Evolutionary conservation across 1,140 invertebrate genomes (phyloP).

Genomic region (Apis dorsata): DNA sequence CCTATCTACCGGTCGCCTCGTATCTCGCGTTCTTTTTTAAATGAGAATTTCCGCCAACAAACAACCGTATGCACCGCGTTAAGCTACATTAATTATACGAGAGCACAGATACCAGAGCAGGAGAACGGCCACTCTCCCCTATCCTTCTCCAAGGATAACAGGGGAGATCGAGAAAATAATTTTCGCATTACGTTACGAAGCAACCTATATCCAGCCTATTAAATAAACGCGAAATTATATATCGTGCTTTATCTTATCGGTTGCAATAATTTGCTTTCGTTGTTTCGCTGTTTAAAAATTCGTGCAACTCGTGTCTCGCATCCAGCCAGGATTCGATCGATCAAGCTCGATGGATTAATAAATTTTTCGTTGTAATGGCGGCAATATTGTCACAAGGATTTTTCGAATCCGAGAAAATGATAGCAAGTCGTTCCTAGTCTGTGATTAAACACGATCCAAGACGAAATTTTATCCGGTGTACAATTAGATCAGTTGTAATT

Average conservation of each 20-base stretch:
- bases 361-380: too few relatives aligned
- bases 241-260: too few relatives aligned
- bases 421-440: too few relatives aligned
- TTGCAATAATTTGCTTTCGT: too few relatives aligned
- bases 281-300: too few relatives aligned
- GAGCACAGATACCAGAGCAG: background rate
- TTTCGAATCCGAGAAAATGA: too few relatives aligned
- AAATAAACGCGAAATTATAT: constrained; percentile 27
- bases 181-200: background rate
- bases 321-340: too few relatives aligned
- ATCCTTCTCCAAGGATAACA: background rate
- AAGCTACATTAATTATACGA: constrained; percentile 41
- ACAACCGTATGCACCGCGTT: constrained; percentile 27
- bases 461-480: background rate
- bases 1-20: background rate
- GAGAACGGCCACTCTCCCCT: background rate
- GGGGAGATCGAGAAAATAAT: constrained; percentile 22
- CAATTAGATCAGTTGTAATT: background rate
- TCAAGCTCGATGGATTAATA: too few relatives aligned
- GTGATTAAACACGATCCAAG: too few relatives aligned
- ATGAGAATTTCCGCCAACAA: constrained; percentile 45
- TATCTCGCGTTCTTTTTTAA: constrained; percentile 36
- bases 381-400: too few relatives aligned
- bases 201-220: constrained; percentile 8
- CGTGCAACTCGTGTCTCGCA: too few relatives aligned